Conservation (phyloP, 1,140 invertebrate genomes). For the Goniozus legneri region DNA sequence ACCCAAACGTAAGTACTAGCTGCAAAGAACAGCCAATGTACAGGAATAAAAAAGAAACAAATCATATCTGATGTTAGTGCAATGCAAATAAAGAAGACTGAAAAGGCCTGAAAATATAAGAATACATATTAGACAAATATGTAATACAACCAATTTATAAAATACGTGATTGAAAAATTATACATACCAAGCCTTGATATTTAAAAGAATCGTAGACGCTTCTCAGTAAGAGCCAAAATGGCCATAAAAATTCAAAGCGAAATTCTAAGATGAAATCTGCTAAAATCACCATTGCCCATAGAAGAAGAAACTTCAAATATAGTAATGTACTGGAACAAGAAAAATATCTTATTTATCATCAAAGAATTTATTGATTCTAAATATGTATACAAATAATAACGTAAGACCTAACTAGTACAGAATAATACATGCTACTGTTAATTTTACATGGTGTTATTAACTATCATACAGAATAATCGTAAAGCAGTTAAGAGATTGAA, state of each 20-base stretch:
- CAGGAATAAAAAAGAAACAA: constrained; percentile 98
- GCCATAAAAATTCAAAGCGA: constrained; percentile 98
- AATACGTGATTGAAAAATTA: constrained; percentile 62
- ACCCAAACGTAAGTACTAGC: constrained; percentile 99
- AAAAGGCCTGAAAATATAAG: constrained; percentile 82
- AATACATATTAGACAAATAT: constrained; percentile 1
- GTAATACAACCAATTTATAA: constrained; percentile 64
- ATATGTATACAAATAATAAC: constrained; percentile 2
- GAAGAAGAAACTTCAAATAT: constrained; percentile 92
- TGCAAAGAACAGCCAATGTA: constrained; percentile 96
- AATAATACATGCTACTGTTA: too few species aligned
- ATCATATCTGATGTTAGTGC: constrained; percentile 98
- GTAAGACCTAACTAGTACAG: too few species aligned
- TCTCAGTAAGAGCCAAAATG: constrained; percentile 93
- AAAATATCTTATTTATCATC: constrained; percentile 19
- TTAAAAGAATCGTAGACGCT: constrained; percentile 98
- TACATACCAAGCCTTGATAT: constrained; percentile 95
- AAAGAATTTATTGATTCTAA: not conserved
- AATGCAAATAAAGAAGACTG: constrained; percentile 97
- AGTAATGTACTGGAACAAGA: constrained; percentile 81
- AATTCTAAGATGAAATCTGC: constrained; percentile 98
- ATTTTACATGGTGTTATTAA: too few species aligned
- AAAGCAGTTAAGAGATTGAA: too few species aligned
- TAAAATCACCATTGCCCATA: constrained; percentile 93
- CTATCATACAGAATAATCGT: too few species aligned